Base-by-base conservation (phyloP, 2,888 invertebrate species). In the Lepidonotus clava region DNA sequence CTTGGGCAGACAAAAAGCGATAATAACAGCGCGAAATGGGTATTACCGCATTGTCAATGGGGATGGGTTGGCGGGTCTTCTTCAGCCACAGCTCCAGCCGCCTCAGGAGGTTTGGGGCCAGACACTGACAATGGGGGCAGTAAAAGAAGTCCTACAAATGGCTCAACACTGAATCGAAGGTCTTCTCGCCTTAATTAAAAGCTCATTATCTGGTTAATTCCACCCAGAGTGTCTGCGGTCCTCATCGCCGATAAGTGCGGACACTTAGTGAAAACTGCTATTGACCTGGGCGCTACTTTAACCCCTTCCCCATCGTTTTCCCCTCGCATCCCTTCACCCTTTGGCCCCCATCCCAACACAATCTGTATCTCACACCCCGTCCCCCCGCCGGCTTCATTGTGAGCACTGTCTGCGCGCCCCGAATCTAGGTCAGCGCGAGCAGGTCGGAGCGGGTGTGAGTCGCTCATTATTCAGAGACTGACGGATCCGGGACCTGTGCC, bases 351-450 rank as follows among this genome's bases (percentile, higher is more conserved):
- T n/a, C n/a, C n/a, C n/a, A n/a, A n/a, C n/a, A n/a, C n/a, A n/a
- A n/a, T n/a, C n/a, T n/a, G n/a, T n/a, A n/a, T n/a, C n/a, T n/a
- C n/a, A n/a, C n/a, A n/a, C n/a, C n/a, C n/a, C n/a, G n/a, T n/a
- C n/a, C n/a, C n/a, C n/a, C n/a, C n/a, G n/a, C n/a, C n/a, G n/a
- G n/a, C n/a, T n/a, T n/a, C n/a, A n/a, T n/a, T n/a, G n/a, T n/a
- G 51, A 51, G 51, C 21, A 21, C 21, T 51, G 51, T 51, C 51
- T 51, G 21, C 51, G 11, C 14, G 21, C 51, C 21, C 51, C 34
- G 28, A n/a, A 76, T 76, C 76, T 76, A 76, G 76, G 76, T 76
- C 76, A 76, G 18, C 11, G 61, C 61, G 61, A 28, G 32, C 61
- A 61, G 61, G 38, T 2, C 21, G 38, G 76, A 76, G 76, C 38